These are phyloP conservation scores for Opisthograptis luteolata DNA, from an alignment of 2,888 invertebrate genomes.

Conservation along the genomic window DNA sequence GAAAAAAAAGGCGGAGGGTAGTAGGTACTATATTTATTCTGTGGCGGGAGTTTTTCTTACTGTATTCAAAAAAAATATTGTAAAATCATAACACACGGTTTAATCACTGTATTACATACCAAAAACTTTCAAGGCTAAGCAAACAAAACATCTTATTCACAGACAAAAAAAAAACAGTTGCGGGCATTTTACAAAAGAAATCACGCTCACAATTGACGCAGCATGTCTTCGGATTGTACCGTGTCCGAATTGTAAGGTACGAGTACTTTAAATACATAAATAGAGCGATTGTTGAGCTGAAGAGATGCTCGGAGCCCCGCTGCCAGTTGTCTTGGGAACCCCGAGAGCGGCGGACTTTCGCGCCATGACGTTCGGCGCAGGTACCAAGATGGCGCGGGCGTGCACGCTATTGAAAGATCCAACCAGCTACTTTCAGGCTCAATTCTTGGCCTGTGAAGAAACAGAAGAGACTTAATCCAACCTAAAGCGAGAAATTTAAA, in stretches of 20 bases:
- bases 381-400: conserved; percentile 71
- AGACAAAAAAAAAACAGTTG: conserved; percentile 13
- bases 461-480: no score
- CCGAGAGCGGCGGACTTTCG: conserved; percentile 5
- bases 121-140: no score
- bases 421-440: conserved; percentile 48
- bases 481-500: no score
- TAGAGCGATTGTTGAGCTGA: conserved; percentile 58
- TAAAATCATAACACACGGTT: neutral
- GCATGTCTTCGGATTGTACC: neutral
- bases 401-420: conserved; percentile 59
- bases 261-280: conserved; percentile 55
- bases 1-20: no score
- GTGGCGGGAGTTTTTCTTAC: no score
- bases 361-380: conserved; percentile 74
- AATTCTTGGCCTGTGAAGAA: conserved; percentile 14
- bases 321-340: conserved; percentile 56
- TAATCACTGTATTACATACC: neutral
- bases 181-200: conserved; percentile 1
- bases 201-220: conserved; percentile 7
- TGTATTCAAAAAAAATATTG: no score
- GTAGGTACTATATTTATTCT: no score
- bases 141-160: no score
- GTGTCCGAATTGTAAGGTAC: conserved; percentile 6
- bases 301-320: conserved; percentile 57